Percentiles rank a stretch among this genome's conserved stretches.
phyloP scores from a whole-genome alignment of 2,113 vertebrate genomes.

The Dissostichus mawsoni region DNA sequence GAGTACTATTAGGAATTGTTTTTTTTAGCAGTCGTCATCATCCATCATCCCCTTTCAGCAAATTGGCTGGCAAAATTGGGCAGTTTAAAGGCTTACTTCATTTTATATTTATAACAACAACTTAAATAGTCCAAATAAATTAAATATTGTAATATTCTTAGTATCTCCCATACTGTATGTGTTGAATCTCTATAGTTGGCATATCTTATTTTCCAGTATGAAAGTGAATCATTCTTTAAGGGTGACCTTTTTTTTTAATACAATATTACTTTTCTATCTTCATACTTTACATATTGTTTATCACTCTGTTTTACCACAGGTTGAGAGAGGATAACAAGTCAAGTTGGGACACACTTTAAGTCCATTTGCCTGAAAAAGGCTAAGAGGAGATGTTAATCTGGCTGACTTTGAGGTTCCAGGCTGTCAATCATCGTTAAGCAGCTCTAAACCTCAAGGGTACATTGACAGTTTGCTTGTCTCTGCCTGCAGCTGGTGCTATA shows the following conservation, averaged over 20 bases:
- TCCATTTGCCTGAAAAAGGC: conserved; percentile 40
- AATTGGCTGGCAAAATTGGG: not conserved
- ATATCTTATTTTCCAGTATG: not conserved
- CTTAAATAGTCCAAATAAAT: not conserved
- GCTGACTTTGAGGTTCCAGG: conserved; percentile 36
- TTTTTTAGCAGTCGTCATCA: conserved; percentile 4
- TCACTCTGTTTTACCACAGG: conserved; percentile 3
- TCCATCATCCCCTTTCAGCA: conserved; percentile 8
- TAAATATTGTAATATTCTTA: not conserved
- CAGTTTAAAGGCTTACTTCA: not conserved
- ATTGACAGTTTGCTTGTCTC: conserved; percentile 64
- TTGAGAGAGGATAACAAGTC: conserved; percentile 22
- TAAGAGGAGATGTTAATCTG: conserved; percentile 45
- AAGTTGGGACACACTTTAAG: conserved; percentile 20
- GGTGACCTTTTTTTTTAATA: conserved; percentile 1
- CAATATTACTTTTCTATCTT: not conserved
- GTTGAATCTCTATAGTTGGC: not conserved
- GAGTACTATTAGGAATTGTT: not conserved
- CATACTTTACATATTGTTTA: not conserved
- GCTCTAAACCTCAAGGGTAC: conserved; percentile 66
- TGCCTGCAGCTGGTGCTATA: conserved; percentile 57
- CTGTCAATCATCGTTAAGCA: conserved; percentile 65
- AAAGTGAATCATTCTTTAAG: not conserved
- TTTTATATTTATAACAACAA: not conserved
- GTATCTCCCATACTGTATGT: not conserved